phyloP scores from a whole-genome alignment of 92 coral and sea anemone genomes.

The Isaurus tuberculatus region DNA sequence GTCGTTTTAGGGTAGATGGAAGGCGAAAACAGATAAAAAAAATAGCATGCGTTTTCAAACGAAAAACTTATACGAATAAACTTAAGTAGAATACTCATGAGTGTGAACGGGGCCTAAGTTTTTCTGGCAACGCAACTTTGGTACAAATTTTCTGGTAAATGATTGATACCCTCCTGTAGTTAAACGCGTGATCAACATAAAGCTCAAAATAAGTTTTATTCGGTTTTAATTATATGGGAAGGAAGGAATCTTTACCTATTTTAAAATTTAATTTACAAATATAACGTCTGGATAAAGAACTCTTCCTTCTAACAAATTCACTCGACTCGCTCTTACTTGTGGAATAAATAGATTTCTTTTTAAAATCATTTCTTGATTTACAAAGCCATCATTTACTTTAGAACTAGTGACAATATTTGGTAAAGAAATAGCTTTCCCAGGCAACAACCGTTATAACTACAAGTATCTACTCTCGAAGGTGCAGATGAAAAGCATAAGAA shows the following conservation, averaged over 20 bases:
- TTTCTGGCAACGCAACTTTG: too few species aligned
- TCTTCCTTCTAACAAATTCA: neutral
- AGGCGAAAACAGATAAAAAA: too few species aligned
- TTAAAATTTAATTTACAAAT: neutral
- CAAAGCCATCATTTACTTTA: neutral
- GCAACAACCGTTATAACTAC: neutral
- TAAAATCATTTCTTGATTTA: neutral
- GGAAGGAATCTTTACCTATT: neutral
- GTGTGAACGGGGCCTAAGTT: too few species aligned
- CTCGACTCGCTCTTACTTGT: neutral
- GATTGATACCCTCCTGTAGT: neutral
- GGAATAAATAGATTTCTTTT: slow-evolving; percentile 14
- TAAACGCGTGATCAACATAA: neutral
- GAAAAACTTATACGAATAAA: too few species aligned
- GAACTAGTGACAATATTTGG: too few species aligned
- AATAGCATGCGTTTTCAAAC: too few species aligned
- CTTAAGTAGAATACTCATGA: too few species aligned
- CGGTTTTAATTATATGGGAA: neutral
- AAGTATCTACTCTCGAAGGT: too few species aligned
- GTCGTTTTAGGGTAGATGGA: too few species aligned
- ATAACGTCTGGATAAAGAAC: neutral
- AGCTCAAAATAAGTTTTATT: neutral
- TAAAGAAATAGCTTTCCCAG: neutral
- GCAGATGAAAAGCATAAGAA: too few species aligned
- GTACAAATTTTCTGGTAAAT: too few species aligned